These are phyloP conservation scores for Trogon melanurus DNA, from an alignment of 2,113 vertebrate genomes.

Conservation along the genomic window DNA sequence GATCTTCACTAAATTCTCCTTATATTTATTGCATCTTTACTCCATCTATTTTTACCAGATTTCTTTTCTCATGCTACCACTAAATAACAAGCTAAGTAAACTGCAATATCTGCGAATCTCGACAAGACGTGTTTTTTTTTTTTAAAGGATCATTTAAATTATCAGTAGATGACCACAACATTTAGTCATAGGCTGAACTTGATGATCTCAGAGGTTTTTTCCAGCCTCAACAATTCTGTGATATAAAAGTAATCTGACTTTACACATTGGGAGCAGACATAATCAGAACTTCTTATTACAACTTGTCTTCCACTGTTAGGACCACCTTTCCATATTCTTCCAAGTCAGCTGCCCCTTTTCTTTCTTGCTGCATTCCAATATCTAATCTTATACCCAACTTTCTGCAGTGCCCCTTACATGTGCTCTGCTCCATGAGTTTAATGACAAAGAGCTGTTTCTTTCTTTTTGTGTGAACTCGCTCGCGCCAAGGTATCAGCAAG, in stretches of 20 bases:
- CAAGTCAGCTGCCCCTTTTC: background rate
- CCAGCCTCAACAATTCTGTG: too few species aligned
- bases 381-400: background rate
- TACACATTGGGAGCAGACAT: background rate
- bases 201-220: too few species aligned
- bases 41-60: background rate
- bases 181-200: background rate
- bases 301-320: background rate
- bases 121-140: background rate
- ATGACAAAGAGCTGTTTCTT: background rate
- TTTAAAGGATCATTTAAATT: background rate
- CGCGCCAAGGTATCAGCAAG: background rate
- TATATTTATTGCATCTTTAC: background rate
- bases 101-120: background rate
- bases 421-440: background rate
- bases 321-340: background rate
- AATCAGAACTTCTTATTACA: background rate
- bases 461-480: background rate
- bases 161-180: background rate
- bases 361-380: background rate
- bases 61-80: background rate
- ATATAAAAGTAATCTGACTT: background rate
- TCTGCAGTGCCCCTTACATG: background rate
- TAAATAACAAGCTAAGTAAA: background rate
- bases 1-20: background rate